A percentile compares a stretch with the other conserved stretches of the same genome.
phyloP scores from a whole-genome alignment of 2,113 vertebrate genomes.

The Daphoenositta chrysoptera region DNA sequence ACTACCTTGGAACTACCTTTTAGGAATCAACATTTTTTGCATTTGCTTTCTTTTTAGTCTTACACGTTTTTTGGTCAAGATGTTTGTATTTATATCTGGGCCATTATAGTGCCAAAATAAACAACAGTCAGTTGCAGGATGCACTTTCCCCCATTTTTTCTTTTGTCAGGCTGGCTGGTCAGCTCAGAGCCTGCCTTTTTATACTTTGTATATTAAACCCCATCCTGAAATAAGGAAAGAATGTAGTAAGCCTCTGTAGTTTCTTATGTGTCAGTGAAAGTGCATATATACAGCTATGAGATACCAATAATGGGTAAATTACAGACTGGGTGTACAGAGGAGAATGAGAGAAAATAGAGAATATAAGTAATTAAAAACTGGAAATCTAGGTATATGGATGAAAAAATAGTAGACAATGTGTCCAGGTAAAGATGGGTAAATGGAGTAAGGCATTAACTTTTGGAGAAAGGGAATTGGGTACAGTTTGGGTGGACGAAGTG shows the following conservation, averaged over 20 bases:
- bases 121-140: background rate
- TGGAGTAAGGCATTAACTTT: background rate
- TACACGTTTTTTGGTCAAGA: fast-evolving
- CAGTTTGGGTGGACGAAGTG: background rate
- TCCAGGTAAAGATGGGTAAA: background rate
- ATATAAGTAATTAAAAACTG: background rate
- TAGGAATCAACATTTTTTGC: background rate
- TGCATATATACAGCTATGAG: background rate
- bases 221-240: background rate
- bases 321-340: background rate
- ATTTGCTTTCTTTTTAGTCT: background rate
- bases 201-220: background rate
- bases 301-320: background rate
- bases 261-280: background rate
- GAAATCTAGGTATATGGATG: background rate
- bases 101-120: background rate
- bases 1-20: background rate
- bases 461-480: background rate
- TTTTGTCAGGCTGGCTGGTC: background rate
- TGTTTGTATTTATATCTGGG: background rate
- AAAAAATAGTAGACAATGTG: background rate
- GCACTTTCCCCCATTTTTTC: background rate
- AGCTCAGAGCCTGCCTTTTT: background rate
- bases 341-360: background rate
- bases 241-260: background rate